Conservation (phyloP, 1,140 invertebrate species). For the Drosophila trapezifrons region DNA sequence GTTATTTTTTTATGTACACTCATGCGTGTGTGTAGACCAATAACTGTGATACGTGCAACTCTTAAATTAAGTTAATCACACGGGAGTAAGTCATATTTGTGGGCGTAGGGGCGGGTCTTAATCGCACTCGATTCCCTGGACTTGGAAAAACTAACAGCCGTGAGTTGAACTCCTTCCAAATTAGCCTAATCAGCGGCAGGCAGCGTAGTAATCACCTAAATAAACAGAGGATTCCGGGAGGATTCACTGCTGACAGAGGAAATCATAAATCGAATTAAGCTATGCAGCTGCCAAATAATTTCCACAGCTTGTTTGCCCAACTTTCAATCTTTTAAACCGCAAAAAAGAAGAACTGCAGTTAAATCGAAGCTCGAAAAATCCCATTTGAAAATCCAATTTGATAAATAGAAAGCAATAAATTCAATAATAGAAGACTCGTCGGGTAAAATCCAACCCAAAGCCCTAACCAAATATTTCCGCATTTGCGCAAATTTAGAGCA, state of each 20-base stretch:
- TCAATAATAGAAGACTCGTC: constrained; percentile 48
- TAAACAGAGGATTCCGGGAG: neutral
- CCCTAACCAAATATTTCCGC: constrained; percentile 73
- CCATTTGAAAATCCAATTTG: constrained; percentile 74
- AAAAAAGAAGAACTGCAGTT: constrained; percentile 5
- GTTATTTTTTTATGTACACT: constrained; percentile 68
- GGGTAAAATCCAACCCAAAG: constrained; percentile 36
- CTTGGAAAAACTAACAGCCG: constrained; percentile 4
- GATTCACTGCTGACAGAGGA: neutral
- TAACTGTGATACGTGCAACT: constrained; percentile 74
- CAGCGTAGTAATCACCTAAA: constrained; percentile 11
- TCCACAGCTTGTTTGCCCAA: constrained; percentile 39
- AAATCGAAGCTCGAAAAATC: constrained; percentile 32
- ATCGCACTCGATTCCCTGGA: neutral
- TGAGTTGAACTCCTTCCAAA: constrained; percentile 21
- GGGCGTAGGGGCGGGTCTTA: neutral
- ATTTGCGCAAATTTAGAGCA: constrained; percentile 76
- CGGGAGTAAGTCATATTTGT: constrained; percentile 22
- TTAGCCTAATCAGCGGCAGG: constrained; percentile 13
- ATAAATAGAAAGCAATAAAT: constrained; percentile 80
- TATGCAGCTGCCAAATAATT: constrained; percentile 42
- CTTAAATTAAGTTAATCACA: constrained; percentile 77
- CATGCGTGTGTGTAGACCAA: constrained; percentile 41
- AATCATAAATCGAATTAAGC: constrained; percentile 49
- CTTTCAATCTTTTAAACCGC: constrained; percentile 60